Conservation (phyloP, 2,113 vertebrate genomes). For the Ardeotis arabs region DNA sequence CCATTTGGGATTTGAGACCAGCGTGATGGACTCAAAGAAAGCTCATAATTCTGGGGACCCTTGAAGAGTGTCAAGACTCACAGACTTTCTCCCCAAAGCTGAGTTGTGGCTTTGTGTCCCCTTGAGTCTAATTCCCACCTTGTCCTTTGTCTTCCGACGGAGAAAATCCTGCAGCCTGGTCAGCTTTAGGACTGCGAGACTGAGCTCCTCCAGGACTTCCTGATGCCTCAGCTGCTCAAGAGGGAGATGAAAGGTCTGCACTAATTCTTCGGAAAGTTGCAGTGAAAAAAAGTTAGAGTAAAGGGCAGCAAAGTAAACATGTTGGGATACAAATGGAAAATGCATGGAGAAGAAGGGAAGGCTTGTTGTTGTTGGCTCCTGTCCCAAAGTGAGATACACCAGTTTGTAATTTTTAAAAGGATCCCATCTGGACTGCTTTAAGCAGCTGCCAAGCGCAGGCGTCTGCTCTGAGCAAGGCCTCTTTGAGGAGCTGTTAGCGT, state of each 20-base stretch:
- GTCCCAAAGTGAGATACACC: constrained; percentile 66
- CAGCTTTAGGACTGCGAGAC: neutral
- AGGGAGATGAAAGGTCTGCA: constrained; percentile 36
- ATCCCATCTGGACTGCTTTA: constrained; percentile 69
- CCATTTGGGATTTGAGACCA: neutral
- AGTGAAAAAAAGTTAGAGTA: constrained; percentile 64
- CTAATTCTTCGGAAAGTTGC: constrained; percentile 44
- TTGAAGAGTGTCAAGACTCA: neutral
- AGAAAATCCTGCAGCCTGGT: neutral
- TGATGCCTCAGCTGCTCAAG: constrained; percentile 22
- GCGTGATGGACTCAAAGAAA: neutral
- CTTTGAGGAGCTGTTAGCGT: constrained; percentile 55
- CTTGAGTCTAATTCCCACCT: neutral
- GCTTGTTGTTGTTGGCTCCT: constrained; percentile 59
- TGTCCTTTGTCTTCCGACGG: neutral
- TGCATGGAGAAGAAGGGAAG: constrained; percentile 52
- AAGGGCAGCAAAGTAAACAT: constrained; percentile 71
- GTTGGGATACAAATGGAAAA: constrained; percentile 71
- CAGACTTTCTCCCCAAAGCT: neutral
- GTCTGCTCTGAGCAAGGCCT: constrained; percentile 51
- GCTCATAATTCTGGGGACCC: neutral
- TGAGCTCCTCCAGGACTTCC: neutral
- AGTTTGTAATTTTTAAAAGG: constrained; percentile 66
- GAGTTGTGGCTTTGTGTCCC: neutral
- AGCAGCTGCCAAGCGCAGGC: constrained; percentile 61